Evolutionary conservation across 2,888 invertebrate species (phyloP).

Genomic region (Pegoplata infirma): DNA sequence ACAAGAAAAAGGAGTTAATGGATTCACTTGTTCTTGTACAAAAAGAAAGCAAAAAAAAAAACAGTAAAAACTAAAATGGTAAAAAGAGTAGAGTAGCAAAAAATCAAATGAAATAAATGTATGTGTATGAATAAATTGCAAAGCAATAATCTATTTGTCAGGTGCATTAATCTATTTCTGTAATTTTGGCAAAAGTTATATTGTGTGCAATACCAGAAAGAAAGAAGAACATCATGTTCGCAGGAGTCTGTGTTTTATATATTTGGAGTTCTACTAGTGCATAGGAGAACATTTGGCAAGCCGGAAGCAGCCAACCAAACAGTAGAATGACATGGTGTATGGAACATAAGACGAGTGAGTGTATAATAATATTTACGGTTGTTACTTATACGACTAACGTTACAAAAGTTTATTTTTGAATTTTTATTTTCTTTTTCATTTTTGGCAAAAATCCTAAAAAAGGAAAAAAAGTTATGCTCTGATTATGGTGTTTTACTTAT

Average conservation of each 20-base stretch:
- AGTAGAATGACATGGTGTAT: constrained; percentile 23
- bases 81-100: too few relatives aligned
- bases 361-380: constrained; percentile 37
- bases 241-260: background rate
- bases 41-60: background rate
- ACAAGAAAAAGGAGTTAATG: background rate
- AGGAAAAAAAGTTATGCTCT: constrained; percentile 52
- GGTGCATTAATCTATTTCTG: constrained; percentile 54
- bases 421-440: too few relatives aligned
- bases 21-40: background rate
- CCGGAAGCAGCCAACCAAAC: constrained; percentile 35
- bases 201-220: constrained; percentile 30
- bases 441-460: constrained; percentile 36
- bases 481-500: constrained; percentile 46
- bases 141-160: constrained; percentile 58
- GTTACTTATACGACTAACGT: constrained; percentile 24
- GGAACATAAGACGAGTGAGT: constrained; percentile 25
- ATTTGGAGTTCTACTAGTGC: too few relatives aligned
- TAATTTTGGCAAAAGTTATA: constrained; percentile 51
- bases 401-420: constrained; percentile 50
- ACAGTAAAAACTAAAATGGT: background rate
- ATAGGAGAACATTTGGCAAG: constrained; percentile 37
- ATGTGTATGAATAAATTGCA: constrained; percentile 39
- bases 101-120: constrained; percentile 23
- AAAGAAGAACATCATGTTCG: background rate